phyloP scores from a whole-genome alignment of 2,113 vertebrate species.

The Melanerpes aurifrons region DNA sequence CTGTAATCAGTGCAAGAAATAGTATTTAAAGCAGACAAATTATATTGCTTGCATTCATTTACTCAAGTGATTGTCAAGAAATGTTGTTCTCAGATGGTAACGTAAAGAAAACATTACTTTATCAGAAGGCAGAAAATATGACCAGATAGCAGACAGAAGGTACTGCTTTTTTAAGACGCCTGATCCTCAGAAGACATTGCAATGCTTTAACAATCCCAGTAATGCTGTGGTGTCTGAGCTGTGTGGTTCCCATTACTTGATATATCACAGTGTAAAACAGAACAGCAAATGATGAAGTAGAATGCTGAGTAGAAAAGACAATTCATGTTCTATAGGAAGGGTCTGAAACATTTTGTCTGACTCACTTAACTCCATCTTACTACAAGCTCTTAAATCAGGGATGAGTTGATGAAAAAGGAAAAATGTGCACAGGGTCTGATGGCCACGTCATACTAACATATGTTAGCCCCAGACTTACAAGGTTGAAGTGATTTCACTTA shows the following conservation, averaged over 20 bases:
- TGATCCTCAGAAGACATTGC: background rate
- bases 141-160: background rate
- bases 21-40: background rate
- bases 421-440: background rate
- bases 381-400: background rate
- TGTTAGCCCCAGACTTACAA: background rate
- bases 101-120: background rate
- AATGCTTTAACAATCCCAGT: background rate
- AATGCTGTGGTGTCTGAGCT: background rate
- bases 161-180: background rate
- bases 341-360: background rate
- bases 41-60: background rate
- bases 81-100: background rate
- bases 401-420: background rate
- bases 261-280: background rate
- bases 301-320: background rate
- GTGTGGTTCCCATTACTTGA: background rate
- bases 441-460: background rate
- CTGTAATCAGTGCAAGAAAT: background rate
- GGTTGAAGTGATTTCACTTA: background rate
- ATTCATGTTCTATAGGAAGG: background rate
- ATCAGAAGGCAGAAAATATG: background rate
- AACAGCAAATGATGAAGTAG: background rate
- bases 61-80: background rate
- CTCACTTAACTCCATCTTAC: background rate